Evolutionary conservation across 1,140 invertebrate species (phyloP).

Genomic region (Hypothenemus hampei): DNA sequence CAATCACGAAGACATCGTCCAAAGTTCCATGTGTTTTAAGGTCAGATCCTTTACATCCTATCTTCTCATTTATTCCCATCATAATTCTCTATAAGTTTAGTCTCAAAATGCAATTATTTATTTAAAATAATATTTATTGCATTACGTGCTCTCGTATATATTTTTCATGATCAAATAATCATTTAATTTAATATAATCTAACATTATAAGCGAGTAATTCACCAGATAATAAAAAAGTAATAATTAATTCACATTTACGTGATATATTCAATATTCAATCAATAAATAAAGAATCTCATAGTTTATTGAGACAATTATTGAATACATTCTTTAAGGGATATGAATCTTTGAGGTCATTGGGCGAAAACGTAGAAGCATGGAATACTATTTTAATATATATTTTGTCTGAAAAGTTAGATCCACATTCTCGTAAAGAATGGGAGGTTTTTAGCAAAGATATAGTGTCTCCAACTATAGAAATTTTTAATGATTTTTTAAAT

Average conservation of each 20-base stretch:
- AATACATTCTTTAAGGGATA: slow-evolving; percentile 7
- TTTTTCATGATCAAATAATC: too few relatives aligned
- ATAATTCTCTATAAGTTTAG: too few relatives aligned
- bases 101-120: too few relatives aligned
- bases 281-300: slow-evolving; percentile 12
- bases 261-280: slow-evolving; percentile 1
- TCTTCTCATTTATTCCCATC: too few relatives aligned
- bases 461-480: neutral
- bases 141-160: too few relatives aligned
- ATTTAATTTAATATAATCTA: too few relatives aligned
- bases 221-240: slow-evolving; percentile 17
- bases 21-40: too few relatives aligned
- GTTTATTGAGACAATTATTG: slow-evolving; percentile 8
- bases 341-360: slow-evolving; percentile 2
- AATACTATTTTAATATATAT: neutral
- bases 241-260: slow-evolving; percentile 18
- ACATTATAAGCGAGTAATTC: too few relatives aligned
- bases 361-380: neutral
- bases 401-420: neutral
- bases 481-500: neutral
- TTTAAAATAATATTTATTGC: too few relatives aligned
- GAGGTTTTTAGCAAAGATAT: neutral
- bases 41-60: too few relatives aligned
- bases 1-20: too few relatives aligned
- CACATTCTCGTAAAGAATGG: neutral